A percentile compares a stretch with the other conserved stretches of the same genome.
Conservation (phyloP, 2,113 vertebrate genomes). For the Burhinus oedicnemus region DNA sequence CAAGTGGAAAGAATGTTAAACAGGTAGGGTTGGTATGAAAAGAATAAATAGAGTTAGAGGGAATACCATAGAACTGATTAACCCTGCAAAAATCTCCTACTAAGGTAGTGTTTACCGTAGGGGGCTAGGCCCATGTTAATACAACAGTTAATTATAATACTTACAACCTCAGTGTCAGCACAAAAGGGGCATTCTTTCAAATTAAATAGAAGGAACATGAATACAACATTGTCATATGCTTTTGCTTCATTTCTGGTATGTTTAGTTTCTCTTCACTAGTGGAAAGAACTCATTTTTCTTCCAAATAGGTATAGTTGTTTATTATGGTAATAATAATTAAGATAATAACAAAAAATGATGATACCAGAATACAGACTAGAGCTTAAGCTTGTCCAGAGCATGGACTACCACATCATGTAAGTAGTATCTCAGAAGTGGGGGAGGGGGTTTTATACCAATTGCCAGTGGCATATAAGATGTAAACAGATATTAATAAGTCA, state of each 20-base stretch:
- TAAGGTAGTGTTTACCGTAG: not conserved
- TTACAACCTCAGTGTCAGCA: not conserved
- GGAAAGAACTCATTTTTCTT: not conserved
- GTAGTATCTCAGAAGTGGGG: not conserved
- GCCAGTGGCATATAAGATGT: not conserved
- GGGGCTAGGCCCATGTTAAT: not conserved
- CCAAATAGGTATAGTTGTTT: not conserved
- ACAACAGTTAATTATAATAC: slow-evolving; percentile 23
- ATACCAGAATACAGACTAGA: not conserved
- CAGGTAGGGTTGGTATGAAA: not conserved
- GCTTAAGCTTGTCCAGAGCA: not conserved
- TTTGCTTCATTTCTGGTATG: not conserved
- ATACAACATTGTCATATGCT: not conserved
- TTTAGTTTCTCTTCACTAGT: not conserved
- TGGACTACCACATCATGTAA: not conserved
- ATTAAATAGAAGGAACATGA: not conserved
- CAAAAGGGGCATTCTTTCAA: not conserved
- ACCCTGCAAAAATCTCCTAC: not conserved
- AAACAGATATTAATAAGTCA: not conserved
- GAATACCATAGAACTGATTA: not conserved
- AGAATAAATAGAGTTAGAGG: not conserved
- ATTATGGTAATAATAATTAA: not conserved
- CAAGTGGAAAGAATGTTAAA: not conserved
- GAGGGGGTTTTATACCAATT: not conserved
- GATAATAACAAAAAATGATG: not conserved